Evolutionary conservation across 2,113 vertebrate species (phyloP), one percentile per base, ranked within the genome.

Genomic region (Caranx ignobilis): DNA sequence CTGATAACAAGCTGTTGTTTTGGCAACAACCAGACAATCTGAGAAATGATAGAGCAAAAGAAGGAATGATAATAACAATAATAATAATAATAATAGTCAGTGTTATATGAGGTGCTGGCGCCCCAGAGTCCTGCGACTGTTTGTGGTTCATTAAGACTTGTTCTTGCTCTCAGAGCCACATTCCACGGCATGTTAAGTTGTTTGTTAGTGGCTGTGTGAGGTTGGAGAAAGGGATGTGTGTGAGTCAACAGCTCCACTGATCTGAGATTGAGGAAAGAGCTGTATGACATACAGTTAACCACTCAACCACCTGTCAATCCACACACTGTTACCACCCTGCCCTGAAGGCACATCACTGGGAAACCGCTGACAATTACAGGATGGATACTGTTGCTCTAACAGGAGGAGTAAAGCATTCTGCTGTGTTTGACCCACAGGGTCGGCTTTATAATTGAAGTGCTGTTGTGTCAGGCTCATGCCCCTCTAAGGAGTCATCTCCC

Each of bases 1-100:
- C 69, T 68, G 89, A 91, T 93, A 92, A 92, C 83, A 80, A 83
- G 85, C 64, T 81, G 86, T 81, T 93, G 91, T 93, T 93, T 87
- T 93, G 89, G 83, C 84, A 93, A 93, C 90, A 93, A 77, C 41
- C 75, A 72, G 71, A 76, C 71, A 70, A 83, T 79, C 62, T 86
- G 72, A 84, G 77, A 87, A 90, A 93, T 90, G 80, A 88, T 72
- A 90, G 91, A 84, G 87, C 83, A 62, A 85, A 77, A 77, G 81
- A 74, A 82, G 73, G 77, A 86, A 85, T 85, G 81, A 90, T 87
- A 75, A 79, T 87, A 65, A 77, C 84, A 59, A 81, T 77, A 52
- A 41, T 60, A 18, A 85, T 81, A 86, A 90, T 69, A 74, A 81
- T 90, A 77, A 88, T 73, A 73, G 85, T 81, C 57, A 61, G 43